Percentiles rank a stretch among this genome's conserved stretches.
phyloP scores from a whole-genome alignment of 92 coral and sea anemone species.

The Porites cylindrica region DNA sequence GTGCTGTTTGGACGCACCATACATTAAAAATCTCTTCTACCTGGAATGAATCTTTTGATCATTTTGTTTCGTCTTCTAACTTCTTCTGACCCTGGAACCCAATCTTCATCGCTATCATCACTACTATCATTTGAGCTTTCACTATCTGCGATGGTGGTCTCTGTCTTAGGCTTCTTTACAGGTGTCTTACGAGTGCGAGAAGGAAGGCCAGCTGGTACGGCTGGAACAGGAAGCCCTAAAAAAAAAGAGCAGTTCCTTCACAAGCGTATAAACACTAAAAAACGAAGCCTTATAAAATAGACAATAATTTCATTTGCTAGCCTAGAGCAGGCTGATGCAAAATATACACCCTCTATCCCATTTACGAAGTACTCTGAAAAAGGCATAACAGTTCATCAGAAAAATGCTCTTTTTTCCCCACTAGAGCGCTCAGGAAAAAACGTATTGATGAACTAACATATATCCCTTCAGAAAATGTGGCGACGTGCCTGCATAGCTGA shows the following conservation, averaged over 20 bases:
- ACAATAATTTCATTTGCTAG: not conserved
- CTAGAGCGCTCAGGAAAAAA: too few species aligned
- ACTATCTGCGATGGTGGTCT: constrained; percentile 17
- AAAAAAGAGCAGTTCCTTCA: not conserved
- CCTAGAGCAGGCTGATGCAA: too few species aligned
- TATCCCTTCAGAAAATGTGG: too few species aligned
- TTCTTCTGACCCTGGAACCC: constrained; percentile 91
- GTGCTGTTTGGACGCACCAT: not conserved
- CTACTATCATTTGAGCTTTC: constrained; percentile 52
- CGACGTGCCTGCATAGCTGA: too few species aligned
- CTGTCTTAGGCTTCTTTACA: constrained; percentile 23
- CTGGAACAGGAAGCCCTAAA: constrained; percentile 52
- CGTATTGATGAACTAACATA: too few species aligned
- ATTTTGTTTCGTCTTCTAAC: constrained; percentile 62
- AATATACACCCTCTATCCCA: too few species aligned
- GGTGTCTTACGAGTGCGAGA: constrained; percentile 23
- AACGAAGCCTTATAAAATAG: not conserved
- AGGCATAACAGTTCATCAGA: too few species aligned
- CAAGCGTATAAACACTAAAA: not conserved
- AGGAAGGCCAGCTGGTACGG: constrained; percentile 33
- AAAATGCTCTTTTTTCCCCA: too few species aligned
- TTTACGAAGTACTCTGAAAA: too few species aligned
- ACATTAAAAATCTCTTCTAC: not conserved
- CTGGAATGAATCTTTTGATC: constrained; percentile 82
- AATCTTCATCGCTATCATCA: constrained; percentile 83